These are phyloP conservation scores for Erebia ligea DNA, from an alignment of 2,888 invertebrate genomes.

Conservation along the genomic window DNA sequence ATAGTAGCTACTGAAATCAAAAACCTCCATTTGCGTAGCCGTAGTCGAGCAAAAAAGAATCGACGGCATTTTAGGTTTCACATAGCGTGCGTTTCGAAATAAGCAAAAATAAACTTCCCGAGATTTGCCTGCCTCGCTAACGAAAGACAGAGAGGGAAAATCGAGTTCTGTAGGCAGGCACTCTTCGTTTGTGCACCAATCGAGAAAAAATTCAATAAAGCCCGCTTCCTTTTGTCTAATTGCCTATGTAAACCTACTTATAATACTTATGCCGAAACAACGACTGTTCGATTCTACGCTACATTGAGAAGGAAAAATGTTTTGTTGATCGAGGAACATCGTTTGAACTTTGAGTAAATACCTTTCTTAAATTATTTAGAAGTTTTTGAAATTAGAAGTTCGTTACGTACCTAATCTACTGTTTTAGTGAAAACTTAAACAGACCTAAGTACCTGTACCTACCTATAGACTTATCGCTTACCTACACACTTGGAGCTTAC, in stretches of 20 bases:
- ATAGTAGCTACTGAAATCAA: too few species aligned
- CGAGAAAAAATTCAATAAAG: constrained; percentile 81
- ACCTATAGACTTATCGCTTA: too few species aligned
- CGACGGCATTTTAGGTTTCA: constrained; percentile 38
- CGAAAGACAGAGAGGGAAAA: constrained; percentile 66
- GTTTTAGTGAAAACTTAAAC: too few species aligned
- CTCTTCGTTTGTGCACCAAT: constrained; percentile 78
- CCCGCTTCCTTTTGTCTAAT: constrained; percentile 79
- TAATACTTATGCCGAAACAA: constrained; percentile 46
- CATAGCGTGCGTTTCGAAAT: constrained; percentile 48
- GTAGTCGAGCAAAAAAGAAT: constrained; percentile 33
- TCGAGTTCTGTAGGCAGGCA: constrained; percentile 62
- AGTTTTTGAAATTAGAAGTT: too few species aligned
- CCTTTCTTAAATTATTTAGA: background rate
- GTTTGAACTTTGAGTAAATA: background rate
- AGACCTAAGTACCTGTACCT: too few species aligned
- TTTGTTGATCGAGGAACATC: constrained; percentile 44
- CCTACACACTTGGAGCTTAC: too few species aligned
- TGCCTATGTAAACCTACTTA: constrained; percentile 74
- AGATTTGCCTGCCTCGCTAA: constrained; percentile 57
- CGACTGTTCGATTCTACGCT: constrained; percentile 60
- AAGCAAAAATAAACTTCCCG: constrained; percentile 64
- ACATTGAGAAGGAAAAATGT: constrained; percentile 57
- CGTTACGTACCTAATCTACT: too few species aligned
- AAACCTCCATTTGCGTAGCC: background rate